A percentile compares a stretch with the other conserved stretches of the same genome.
Conservation (phyloP, 2,888 invertebrate genomes). For the Cheilosia vernalis region DNA sequence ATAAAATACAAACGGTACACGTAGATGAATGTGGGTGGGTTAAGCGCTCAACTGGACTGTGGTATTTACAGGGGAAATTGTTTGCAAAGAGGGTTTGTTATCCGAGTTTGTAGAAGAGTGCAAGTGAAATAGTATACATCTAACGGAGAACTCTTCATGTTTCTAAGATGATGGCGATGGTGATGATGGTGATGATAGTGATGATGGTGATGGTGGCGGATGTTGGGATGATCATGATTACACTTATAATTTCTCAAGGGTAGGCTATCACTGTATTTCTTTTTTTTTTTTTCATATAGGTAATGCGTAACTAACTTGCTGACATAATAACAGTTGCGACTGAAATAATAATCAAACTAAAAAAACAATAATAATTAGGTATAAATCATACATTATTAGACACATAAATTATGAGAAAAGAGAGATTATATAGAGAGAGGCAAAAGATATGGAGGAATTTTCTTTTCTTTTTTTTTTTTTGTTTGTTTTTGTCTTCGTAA, state of each 20-base stretch:
- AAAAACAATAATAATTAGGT: not conserved
- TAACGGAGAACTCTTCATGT: not conserved
- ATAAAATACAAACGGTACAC: too few species aligned
- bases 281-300: not conserved
- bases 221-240: constrained; percentile 1
- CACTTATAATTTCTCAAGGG: not conserved
- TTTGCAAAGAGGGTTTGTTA: too few species aligned
- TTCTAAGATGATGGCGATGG: not conserved
- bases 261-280: not conserved
- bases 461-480: not conserved
- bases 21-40: too few species aligned
- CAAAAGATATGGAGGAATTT: constrained; percentile 7
- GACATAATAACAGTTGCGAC: not conserved
- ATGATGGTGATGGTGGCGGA: constrained; percentile 19
- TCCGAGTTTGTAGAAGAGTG: not conserved
- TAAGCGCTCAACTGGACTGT: too few species aligned
- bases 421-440: constrained; percentile 27
- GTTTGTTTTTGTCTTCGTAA: not conserved
- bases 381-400: not conserved
- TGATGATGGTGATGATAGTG: constrained; percentile 5
- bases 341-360: not conserved
- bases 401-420: not conserved
- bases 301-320: not conserved
- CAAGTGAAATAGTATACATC: not conserved
- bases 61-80: too few species aligned